Evolutionary conservation across 2,888 invertebrate genomes (phyloP), one percentile per base, ranked within the genome.

Genomic region (Athalia cordata): DNA sequence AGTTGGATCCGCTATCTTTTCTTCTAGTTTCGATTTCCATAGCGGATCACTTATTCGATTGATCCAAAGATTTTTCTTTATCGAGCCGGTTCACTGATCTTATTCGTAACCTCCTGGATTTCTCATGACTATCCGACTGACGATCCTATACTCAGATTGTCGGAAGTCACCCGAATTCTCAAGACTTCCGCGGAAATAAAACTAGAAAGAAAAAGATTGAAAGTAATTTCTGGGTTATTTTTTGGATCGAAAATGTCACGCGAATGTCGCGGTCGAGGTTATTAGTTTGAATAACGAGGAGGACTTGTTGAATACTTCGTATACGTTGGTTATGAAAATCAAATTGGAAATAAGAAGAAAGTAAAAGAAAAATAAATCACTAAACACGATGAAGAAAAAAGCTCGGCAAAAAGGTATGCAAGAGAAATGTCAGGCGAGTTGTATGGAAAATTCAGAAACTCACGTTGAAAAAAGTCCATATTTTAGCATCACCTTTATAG

Each of bases 21-120:
- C n/a, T 50, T n/a, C 6, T 29, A 68, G 29, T 50, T 11, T 6
- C 55, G 8, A 15, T 55, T 7, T 52, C 55, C 29, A 29, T 29
- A 29, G 29, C 29, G 29, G 29, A 29, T 29, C 29, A 29, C 29
- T 2, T 29, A 29, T 29, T 55, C 29, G 11, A 68, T 55, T n/a
- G 15, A 55, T n/a, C 5, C 68, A 29, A 29, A 50, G 11, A 50
- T 68, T 11, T 55, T 55, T 29, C 55, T 29, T 29, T 68, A 68
- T 68, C 52, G 52, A 55, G 15, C 55, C 68, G 55, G 68, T 68
- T 55, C 43, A 55, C 29, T 55, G 55, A 68, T 55, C 55, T 43
- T 43, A 67, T 50, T 67, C 15, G 55, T 45, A 68, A 5, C 29
- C 43, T 49, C 52, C 29, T 9, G 29, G 29, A 29, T 29, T 29